These are phyloP conservation scores for Callyntrura guangdongensis DNA, from an alignment of 2,888 invertebrate genomes.

Conservation along the genomic window DNA sequence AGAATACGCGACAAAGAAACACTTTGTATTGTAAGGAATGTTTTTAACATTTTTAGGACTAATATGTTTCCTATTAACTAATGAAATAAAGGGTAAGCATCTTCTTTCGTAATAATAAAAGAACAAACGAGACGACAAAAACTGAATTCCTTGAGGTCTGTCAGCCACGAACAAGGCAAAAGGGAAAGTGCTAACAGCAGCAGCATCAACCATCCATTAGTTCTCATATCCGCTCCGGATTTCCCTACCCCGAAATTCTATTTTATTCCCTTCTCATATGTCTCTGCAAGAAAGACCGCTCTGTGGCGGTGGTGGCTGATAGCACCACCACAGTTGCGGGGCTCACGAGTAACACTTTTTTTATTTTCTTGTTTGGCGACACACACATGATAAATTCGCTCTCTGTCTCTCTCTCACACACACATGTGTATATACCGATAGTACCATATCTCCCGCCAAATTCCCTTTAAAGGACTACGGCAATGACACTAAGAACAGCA, in stretches of 20 bases:
- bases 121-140: not conserved
- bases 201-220: constrained; percentile 60
- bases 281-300: constrained; percentile 44
- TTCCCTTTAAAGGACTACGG: no score
- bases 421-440: not conserved
- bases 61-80: constrained; percentile 31
- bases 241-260: constrained; percentile 64
- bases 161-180: constrained; percentile 8
- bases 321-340: not conserved
- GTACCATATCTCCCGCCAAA: not conserved
- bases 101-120: constrained; percentile 12
- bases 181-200: not conserved
- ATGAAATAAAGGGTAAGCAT: not conserved
- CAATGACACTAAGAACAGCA: not conserved
- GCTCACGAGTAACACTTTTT: not conserved
- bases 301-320: constrained; percentile 38
- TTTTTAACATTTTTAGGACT: not conserved
- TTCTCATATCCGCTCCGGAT: constrained; percentile 73
- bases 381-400: not conserved
- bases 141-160: constrained; percentile 15
- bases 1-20: not conserved
- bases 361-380: not conserved
- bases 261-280: constrained; percentile 49
- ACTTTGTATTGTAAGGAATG: not conserved
- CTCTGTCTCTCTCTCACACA: no score